phyloP scores from a whole-genome alignment of 2,888 invertebrate species.

The Siphlonurus alternatus region DNA sequence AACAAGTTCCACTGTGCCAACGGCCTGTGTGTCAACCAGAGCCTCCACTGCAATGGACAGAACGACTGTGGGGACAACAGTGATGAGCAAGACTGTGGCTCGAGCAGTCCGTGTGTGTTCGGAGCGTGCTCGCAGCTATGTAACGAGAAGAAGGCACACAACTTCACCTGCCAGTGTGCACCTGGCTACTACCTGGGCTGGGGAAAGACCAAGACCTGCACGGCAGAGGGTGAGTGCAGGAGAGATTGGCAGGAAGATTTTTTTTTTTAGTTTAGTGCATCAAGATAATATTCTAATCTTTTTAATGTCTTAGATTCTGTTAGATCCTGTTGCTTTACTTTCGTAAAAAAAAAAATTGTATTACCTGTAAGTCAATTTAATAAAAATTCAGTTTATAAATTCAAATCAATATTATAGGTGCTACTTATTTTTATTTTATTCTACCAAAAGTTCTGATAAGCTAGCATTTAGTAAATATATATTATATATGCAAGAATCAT shows the following conservation, averaged over 20 bases:
- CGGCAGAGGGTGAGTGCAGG: constrained; percentile 19
- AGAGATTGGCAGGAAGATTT: neutral
- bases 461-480: too few relatives aligned
- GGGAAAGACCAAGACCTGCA: constrained; percentile 20
- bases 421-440: too few relatives aligned
- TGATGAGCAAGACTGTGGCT: constrained; percentile 27
- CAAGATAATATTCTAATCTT: neutral
- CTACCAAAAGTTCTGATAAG: too few relatives aligned
- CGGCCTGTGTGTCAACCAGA: constrained; percentile 21
- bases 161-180: constrained; percentile 41
- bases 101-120: constrained; percentile 38
- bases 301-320: neutral
- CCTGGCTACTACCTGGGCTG: constrained; percentile 35
- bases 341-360: neutral
- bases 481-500: too few relatives aligned
- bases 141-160: constrained; percentile 38
- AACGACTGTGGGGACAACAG: constrained; percentile 24
- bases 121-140: constrained; percentile 65
- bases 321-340: neutral
- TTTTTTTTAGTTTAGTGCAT: neutral
- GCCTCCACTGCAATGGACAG: constrained; percentile 21
- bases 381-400: too few relatives aligned
- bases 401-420: too few relatives aligned
- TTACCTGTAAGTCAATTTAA: too few relatives aligned
- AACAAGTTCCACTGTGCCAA: constrained; percentile 22